phyloP scores from a whole-genome alignment of 2,888 invertebrate genomes.

The Himalopsyche tibetana region DNA sequence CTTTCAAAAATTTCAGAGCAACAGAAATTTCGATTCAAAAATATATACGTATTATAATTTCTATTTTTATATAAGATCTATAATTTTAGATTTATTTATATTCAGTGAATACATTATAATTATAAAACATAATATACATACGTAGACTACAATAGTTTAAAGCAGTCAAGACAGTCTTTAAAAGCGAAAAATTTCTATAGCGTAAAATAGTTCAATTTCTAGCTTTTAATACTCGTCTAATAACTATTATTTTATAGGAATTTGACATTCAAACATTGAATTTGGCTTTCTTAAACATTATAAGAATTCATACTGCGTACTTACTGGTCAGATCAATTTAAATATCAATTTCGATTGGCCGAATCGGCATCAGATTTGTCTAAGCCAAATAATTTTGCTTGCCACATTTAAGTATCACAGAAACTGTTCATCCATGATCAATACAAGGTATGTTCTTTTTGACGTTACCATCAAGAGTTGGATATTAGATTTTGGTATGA shows the following conservation, averaged over 20 bases:
- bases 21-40: too few species aligned
- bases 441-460: too few species aligned
- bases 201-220: not conserved
- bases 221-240: not conserved
- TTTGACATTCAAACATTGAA: constrained; percentile 25
- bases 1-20: too few species aligned
- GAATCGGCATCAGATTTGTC: not conserved
- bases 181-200: constrained; percentile 5
- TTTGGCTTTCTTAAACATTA: constrained; percentile 35
- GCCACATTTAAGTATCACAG: too few species aligned
- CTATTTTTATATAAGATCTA: not conserved
- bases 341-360: not conserved
- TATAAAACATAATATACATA: not conserved
- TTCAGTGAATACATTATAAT: not conserved
- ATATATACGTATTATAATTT: too few species aligned
- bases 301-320: not conserved
- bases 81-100: constrained; percentile 4
- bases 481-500: too few species aligned
- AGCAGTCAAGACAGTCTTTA: constrained; percentile 35
- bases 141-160: not conserved
- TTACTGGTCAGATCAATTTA: not conserved
- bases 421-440: too few species aligned
- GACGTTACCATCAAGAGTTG: too few species aligned
- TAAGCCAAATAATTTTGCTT: not conserved
- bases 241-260: constrained; percentile 7